Base-by-base conservation (phyloP, 2,888 invertebrate genomes). In the Ellobium chinense region DNA sequence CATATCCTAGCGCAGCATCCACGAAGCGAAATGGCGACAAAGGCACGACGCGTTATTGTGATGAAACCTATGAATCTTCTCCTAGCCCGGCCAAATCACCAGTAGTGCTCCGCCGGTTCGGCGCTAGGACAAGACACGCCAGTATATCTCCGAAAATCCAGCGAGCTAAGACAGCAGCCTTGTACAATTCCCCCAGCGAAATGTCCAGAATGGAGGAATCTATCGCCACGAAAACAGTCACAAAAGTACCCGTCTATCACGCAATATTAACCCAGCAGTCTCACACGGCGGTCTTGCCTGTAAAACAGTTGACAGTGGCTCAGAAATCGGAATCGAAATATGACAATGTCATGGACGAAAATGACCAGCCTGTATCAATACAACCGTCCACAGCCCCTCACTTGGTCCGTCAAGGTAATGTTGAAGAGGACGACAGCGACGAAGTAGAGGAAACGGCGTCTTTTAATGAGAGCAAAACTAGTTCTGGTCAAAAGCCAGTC, bases 121-220 rank as follows among this genome's bases (percentile, higher is more conserved):
- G 80, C 9, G 80, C 80, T 24, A 34, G 80, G 7, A 74, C 80
- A 1, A 24, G 80, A 12, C 80, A 80, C 39, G 80, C 80, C 21
- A 80, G 80, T 29, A 80, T 80, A 2, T 80, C 80, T 34, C 80
- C 80, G 24, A 80, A 80, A 66, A 74, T 80, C 27, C 80, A 39
- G 21, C 65, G 80, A 14, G 74, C 80, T 9, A 80, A 80, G 60
- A 80, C 80, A 5, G 80, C 74, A 24, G 74, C 66, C 4, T n/a
- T 80, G 21, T 80, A 72, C 27, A 80, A 80, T 34, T 80, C 74
- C 1, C 80, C 80, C 9, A 66, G 80, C 29, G 80, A 80, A 29
- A 58, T 80, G 60, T 24, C 72, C 7, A 46, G 58, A 5, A 18
- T 73, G n/a, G 46, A 60, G 12, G 62, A 60, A 12, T 62, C 62